Evolutionary conservation across 2,888 invertebrate species (phyloP), one percentile per base, ranked within the genome.

Genomic region (Stegophylla sp.): DNA sequence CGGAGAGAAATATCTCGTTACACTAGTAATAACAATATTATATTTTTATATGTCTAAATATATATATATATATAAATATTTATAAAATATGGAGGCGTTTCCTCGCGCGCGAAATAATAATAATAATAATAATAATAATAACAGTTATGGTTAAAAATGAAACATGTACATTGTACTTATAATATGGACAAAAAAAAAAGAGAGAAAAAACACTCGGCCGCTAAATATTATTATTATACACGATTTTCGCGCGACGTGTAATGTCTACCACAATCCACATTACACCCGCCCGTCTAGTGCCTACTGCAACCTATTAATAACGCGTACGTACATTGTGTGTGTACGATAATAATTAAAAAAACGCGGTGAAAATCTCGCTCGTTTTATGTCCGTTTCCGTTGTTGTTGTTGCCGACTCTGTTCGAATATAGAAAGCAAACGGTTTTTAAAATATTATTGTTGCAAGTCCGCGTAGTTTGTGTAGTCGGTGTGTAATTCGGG

Each of bases 1-100:
- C 66, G 56, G 15, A 77, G 67, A 67, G 76, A 67, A 77, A 77
- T 7, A 34, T 5, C n/a, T n/a, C 76, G 43, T 56, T 77, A 76
- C 64, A 66, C 64, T 64, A 13, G 53, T 17, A 15, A 72, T 41
- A 56, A 56, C 43, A 59, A 17, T 43, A 61, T 26, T 26, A 43
- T 23, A 41, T n/a, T 7, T 3, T 34, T 34, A 34, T 34, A 34
- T 7, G 34, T 34, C 4, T 72, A 13, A 1, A 43, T 23, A n/a
- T n/a, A n/a, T n/a, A n/a, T n/a, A n/a, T n/a, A n/a, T n/a, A n/a
- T n/a, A n/a, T n/a, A n/a, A n/a, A n/a, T n/a, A n/a, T n/a, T n/a
- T n/a, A n/a, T n/a, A n/a, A n/a, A n/a, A 73, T 61, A 61, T 61
- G 12, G 17, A n/a, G 66, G 23, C 26, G 66, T 64, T 64, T 51